Evolutionary conservation across 53 echinoderm and acorn worm species (phyloP), one percentile per base, ranked within the genome.

Genomic region (Crossaster papposus): DNA sequence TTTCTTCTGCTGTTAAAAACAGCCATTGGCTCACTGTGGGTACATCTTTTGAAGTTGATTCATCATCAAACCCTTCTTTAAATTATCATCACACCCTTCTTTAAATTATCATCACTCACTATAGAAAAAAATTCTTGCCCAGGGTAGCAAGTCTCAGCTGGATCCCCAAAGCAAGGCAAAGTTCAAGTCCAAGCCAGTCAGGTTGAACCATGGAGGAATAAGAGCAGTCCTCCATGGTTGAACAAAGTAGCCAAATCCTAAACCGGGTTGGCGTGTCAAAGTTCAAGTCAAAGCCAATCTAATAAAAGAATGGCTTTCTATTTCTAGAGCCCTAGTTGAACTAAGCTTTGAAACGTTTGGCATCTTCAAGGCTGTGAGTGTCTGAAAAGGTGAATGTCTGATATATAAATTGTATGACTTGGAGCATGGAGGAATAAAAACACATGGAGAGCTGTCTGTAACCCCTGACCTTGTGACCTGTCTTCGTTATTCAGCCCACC

Each of bases 281-380:
- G 78, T 51, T 78, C 78, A 78, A 78, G 50, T 78, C 51, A 8
- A 51, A 50, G 78, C 51, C 78, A 78, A 51, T 78, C 51, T 10
- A 23, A 28, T 51, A 26, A 23, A 78, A 28, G 44, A n/a, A 51
- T 51, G 74, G 28, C 17, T 74, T 17, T 4, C 74, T 24, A 17
- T 24, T 33, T 22, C 35, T 31, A 35, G 22, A 24, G 36, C 14
- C 74, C 74, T 14, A 70, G 29, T 70, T 70, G 71, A 28, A 28
- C 71, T n/a, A 28, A 29, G 29, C 58, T 58, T 58, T 58, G 58
- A 58, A 58, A 58, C 58, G 12, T 5, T 44, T 44, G 71, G 31
- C 29, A 71, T 71, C 71, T 30, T 30, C 13, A 10, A 4, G 74
- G 74, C 74, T 74, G 23, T 30, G 22, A 68, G 1, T 68, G 68